These are phyloP conservation scores for Pogoniulus pusillus DNA, from an alignment of 2,797 vertebrate species.

Conservation along the genomic window DNA sequence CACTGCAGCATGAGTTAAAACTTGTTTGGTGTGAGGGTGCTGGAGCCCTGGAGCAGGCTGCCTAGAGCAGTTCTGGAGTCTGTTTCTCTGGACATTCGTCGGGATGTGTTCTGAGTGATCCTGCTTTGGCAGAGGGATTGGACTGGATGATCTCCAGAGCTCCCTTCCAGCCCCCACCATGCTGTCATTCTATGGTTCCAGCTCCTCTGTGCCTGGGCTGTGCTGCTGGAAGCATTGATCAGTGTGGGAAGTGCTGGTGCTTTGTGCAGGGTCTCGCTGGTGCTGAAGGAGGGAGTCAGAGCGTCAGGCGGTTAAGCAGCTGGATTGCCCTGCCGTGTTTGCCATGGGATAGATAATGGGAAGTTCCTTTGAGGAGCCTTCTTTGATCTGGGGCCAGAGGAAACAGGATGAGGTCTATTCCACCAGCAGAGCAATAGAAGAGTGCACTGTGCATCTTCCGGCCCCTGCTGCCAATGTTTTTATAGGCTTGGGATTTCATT, in stretches of 20 bases:
- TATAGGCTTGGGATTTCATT: neutral
- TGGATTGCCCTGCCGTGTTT: constrained; percentile 14
- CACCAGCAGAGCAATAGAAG: neutral
- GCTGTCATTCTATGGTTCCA: neutral
- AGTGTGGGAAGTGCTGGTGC: neutral
- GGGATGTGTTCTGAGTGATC: too few species aligned
- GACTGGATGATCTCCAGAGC: too few species aligned
- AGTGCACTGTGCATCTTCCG: constrained; percentile 9
- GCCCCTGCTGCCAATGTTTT: constrained; percentile 26
- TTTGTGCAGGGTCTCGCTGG: neutral
- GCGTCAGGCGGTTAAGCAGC: neutral
- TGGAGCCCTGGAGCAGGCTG: too few species aligned
- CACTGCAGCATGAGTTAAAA: neutral
- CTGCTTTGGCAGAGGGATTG: too few species aligned
- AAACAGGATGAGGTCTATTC: constrained; percentile 61
- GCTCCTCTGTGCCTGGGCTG: neutral
- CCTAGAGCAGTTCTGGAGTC: too few species aligned
- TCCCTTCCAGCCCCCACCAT: too few species aligned
- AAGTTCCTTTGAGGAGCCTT: constrained; percentile 48
- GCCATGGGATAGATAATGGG: constrained; percentile 58
- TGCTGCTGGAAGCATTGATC: accelerated
- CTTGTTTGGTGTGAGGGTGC: too few species aligned
- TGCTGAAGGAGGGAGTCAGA: neutral
- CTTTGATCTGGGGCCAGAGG: constrained; percentile 61
- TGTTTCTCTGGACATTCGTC: too few species aligned